Evolutionary conservation across 1,140 invertebrate species (phyloP), one percentile per base, ranked within the genome.

Genomic region (Planococcus citri): DNA sequence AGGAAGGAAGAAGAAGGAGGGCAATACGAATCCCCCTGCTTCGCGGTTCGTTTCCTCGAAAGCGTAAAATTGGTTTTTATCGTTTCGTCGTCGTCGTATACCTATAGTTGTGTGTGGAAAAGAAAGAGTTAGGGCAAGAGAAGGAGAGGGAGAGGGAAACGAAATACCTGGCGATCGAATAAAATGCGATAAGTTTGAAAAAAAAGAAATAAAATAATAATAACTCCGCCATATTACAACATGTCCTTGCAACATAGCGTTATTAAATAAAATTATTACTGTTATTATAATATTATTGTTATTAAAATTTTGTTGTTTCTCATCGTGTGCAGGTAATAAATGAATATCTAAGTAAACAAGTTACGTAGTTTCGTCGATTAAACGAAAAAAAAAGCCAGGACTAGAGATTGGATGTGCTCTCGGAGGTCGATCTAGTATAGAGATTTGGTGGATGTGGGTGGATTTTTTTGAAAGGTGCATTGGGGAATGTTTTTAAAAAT

Each of bases 251-350:
- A 25, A 64, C 25, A 25, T 27, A 64, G 60, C 60, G 25, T 64
- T 64, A 64, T 64, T 64, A 64, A 64, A 64, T 64, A 64, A 64
- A 64, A 64, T 64, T 64, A 64, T 64, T 64, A 64, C 60, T 64
- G 60, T 64, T 64, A 64, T 64, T 64, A 64, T 64, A 64, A 64
- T 64, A 64, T 64, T 64, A 64, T 64, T 64, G 60, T 64, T 64
- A 64, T 64, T 64, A 64, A 64, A 64, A 64, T 25, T 64, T 64
- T 51, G 41, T 64, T 64, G 60, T 64, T 64, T 64, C 60, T 17
- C 60, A 64, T 64, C 60, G 60, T 64, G 60, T 64, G 60, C 60
- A 64, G 60, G 60, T 64, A 64, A 64, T 64, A 64, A 64, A 64
- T 25, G 60, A 64, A 64, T 64, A 64, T 64, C 60, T 64, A 27